A percentile compares a stretch with the other conserved stretches of the same genome.
These are phyloP conservation scores for Mythimna loreyi DNA, from an alignment of 2,888 invertebrate species.

Conservation along the genomic window DNA sequence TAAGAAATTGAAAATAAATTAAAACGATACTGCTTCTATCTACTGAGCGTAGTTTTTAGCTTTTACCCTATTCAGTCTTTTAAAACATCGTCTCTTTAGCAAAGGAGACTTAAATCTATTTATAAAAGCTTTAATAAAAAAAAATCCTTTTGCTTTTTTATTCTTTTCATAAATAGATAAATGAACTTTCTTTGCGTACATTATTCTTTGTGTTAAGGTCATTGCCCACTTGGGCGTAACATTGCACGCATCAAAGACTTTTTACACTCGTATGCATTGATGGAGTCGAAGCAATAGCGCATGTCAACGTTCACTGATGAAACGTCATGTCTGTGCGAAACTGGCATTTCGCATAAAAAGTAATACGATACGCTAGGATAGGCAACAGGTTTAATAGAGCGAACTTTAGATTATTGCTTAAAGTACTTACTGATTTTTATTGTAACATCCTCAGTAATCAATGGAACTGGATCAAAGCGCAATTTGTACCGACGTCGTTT, in stretches of 20 bases:
- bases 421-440: constrained; percentile 33
- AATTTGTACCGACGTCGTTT: neutral
- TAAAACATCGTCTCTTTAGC: neutral
- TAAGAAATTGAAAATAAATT: constrained; percentile 61
- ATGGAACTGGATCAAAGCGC: constrained; percentile 23
- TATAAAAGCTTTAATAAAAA: constrained; percentile 24
- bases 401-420: constrained; percentile 48
- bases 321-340: constrained; percentile 52
- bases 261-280: constrained; percentile 48
- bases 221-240: constrained; percentile 40
- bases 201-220: constrained; percentile 41
- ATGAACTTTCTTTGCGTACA: constrained; percentile 18
- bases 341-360: constrained; percentile 46
- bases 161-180: constrained; percentile 31
- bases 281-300: constrained; percentile 47
- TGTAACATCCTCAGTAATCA: constrained; percentile 37
- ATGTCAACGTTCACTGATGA: constrained; percentile 46
- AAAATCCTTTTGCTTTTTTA: constrained; percentile 16
- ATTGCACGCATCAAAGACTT: constrained; percentile 44
- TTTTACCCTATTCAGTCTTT: too few species aligned
- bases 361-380: constrained; percentile 41
- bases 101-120: constrained; percentile 36
- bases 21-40: constrained; percentile 36
- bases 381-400: constrained; percentile 47
- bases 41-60: constrained; percentile 4